These are phyloP conservation scores for Hyposoter dolosus DNA, from an alignment of 2,888 invertebrate genomes.

Conservation along the genomic window DNA sequence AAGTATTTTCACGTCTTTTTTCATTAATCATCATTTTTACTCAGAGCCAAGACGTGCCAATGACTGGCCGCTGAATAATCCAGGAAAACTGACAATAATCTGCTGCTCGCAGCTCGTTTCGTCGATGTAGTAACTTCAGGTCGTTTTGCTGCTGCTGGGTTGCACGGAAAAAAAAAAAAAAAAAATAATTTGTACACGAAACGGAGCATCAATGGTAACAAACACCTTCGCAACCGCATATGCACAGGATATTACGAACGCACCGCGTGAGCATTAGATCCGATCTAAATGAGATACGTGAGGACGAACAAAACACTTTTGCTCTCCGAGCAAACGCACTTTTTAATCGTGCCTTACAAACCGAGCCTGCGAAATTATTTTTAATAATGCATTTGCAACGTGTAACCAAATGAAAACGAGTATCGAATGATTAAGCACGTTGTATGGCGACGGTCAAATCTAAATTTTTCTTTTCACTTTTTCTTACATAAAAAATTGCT, in stretches of 20 bases:
- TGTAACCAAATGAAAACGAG: background rate
- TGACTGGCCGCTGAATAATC: background rate
- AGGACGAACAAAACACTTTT: slow-evolving; percentile 61
- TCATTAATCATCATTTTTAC: background rate
- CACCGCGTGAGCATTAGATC: slow-evolving; percentile 55
- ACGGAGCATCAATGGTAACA: slow-evolving; percentile 65
- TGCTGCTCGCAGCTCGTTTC: background rate
- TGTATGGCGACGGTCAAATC: too few relatives aligned
- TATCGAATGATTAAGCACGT: background rate
- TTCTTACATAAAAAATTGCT: too few relatives aligned
- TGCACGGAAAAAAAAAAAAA: background rate
- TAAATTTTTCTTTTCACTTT: too few relatives aligned
- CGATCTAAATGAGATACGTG: slow-evolving; percentile 68
- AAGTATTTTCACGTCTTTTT: background rate
- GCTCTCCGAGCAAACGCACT: slow-evolving; percentile 17
- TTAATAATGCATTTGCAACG: background rate
- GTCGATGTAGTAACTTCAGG: slow-evolving; percentile 25
- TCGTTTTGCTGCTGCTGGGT: slow-evolving; percentile 22
- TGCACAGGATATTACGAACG: slow-evolving; percentile 66
- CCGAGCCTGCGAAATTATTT: slow-evolving; percentile 11
- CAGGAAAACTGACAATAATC: slow-evolving; percentile 17
- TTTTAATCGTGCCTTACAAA: slow-evolving; percentile 1
- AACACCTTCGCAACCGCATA: slow-evolving; percentile 61
- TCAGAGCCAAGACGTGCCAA: background rate
- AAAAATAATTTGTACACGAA: slow-evolving; percentile 32